Evolutionary conservation across 2,888 invertebrate species (phyloP).

Genomic region (Erebia epiphron): DNA sequence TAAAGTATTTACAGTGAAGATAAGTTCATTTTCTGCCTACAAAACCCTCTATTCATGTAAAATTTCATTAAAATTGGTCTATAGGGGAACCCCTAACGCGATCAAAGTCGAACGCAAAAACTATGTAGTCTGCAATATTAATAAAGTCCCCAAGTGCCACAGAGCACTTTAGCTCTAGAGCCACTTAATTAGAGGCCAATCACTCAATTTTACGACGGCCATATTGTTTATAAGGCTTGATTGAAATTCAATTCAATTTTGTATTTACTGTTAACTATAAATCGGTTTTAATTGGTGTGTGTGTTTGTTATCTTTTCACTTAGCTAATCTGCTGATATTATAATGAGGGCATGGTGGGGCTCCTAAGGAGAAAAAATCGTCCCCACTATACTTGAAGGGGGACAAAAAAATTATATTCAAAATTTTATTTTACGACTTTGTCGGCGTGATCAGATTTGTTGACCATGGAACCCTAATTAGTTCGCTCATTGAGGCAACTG

Average conservation of each 20-base stretch:
- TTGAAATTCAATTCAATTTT: constrained; percentile 33
- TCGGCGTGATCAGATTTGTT: no score
- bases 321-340: no score
- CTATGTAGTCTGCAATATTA: constrained; percentile 6
- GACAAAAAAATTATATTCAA: no score
- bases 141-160: constrained; percentile 13
- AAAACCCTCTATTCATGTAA: background rate
- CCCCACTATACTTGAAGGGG: no score
- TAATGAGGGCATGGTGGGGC: no score
- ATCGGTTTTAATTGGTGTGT: constrained; percentile 26
- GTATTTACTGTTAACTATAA: constrained; percentile 28
- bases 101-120: constrained; percentile 2
- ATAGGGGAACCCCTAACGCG: background rate
- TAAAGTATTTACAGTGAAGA: background rate
- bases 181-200: constrained; percentile 24
- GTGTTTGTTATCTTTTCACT: background rate
- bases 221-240: constrained; percentile 30
- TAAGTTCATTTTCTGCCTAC: background rate
- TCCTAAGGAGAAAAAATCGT: no score
- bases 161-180: constrained; percentile 7
- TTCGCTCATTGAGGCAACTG: no score
- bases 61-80: constrained; percentile 9
- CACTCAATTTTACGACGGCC: constrained; percentile 26
- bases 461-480: no score
- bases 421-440: no score